Conservation (phyloP, 2,797 vertebrate species). For the Ctenopoma kingsleyae region DNA sequence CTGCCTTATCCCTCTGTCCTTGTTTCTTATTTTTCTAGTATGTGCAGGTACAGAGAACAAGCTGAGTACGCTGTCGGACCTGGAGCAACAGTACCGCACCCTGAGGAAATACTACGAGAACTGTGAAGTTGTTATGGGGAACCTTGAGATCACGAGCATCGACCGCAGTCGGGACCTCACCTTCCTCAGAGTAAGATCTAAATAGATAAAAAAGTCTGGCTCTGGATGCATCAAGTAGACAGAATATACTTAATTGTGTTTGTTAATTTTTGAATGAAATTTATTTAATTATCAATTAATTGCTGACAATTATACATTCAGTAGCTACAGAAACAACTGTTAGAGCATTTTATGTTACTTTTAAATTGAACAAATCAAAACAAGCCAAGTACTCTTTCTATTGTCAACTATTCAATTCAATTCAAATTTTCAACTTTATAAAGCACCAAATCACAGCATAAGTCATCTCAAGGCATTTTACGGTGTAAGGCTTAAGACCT, state of each 20-base stretch:
- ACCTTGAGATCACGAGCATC: slow-evolving; percentile 98
- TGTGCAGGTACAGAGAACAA: slow-evolving; percentile 97
- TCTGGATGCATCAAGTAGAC: not conserved
- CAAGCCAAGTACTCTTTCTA: not conserved
- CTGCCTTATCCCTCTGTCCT: slow-evolving; percentile 8
- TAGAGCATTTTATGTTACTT: not conserved
- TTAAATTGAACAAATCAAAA: not conserved
- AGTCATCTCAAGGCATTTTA: too few species aligned
- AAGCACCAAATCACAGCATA: too few species aligned
- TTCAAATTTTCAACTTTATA: too few species aligned
- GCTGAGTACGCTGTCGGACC: slow-evolving; percentile 95
- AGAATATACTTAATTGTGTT: not conserved
- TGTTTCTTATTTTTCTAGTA: slow-evolving; percentile 80
- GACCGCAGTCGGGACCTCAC: slow-evolving; percentile 95
- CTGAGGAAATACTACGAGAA: slow-evolving; percentile 97
- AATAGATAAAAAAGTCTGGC: not conserved
- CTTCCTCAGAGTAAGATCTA: slow-evolving; percentile 90
- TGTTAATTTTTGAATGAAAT: not conserved
- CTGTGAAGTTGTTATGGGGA: slow-evolving; percentile 98
- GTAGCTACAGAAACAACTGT: not conserved
- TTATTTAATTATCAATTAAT: not conserved
- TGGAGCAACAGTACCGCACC: slow-evolving; percentile 96
- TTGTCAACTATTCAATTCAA: too few species aligned
- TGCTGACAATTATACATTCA: too few species aligned
- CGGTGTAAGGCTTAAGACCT: too few species aligned